A percentile compares a stretch with the other conserved stretches of the same genome.
These are phyloP conservation scores for Mareca strepera DNA, from an alignment of 2,797 vertebrate species.

Conservation along the genomic window DNA sequence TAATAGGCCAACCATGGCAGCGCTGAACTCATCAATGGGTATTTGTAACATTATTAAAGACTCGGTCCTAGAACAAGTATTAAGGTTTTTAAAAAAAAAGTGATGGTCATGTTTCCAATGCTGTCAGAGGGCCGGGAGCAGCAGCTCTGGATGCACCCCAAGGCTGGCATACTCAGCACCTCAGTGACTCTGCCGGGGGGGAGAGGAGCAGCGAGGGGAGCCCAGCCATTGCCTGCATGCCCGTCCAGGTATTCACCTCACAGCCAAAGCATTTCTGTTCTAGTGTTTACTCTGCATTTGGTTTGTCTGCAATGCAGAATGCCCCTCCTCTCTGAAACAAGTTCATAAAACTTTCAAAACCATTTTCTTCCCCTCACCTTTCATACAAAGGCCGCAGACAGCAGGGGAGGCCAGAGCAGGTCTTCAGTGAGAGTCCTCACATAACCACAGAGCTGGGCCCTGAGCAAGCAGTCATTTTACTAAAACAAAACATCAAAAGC, in stretches of 20 bases:
- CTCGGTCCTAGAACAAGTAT: not conserved
- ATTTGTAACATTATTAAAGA: not conserved
- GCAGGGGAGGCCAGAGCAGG: not conserved
- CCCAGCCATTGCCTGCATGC: not conserved
- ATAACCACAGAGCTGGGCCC: not conserved
- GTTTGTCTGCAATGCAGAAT: not conserved
- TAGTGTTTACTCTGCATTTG: not conserved
- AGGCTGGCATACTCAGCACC: not conserved
- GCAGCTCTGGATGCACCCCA: not conserved
- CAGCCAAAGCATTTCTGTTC: not conserved
- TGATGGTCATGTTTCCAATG: not conserved
- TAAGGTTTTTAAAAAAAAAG: not conserved
- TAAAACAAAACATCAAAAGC: not conserved
- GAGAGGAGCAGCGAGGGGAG: not conserved
- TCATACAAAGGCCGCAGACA: not conserved
- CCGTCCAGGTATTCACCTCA: not conserved
- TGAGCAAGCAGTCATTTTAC: not conserved
- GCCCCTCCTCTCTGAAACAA: not conserved
- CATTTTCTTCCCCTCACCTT: not conserved
- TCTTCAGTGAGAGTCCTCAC: not conserved
- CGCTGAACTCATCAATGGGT: not conserved
- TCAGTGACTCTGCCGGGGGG: accelerated
- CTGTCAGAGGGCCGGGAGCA: not conserved
- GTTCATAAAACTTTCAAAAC: not conserved
- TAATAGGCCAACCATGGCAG: not conserved